Evolutionary conservation across 2,888 invertebrate genomes (phyloP).

Genomic region (Pinctada fucata): DNA sequence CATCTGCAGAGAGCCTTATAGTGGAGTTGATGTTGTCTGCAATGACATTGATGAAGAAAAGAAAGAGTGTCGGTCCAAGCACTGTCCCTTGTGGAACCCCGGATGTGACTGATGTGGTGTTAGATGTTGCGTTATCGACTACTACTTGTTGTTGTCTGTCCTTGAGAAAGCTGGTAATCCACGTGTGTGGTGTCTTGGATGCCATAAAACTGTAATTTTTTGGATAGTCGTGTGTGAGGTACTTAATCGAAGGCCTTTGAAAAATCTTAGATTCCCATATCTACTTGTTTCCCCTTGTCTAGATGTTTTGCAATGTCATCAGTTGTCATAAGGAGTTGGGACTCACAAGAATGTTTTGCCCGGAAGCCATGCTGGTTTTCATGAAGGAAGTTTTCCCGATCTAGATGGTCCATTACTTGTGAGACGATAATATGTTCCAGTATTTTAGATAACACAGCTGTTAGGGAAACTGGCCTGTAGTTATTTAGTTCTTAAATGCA

Average conservation of each 20-base stretch:
- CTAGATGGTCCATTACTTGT: slow-evolving; percentile 38
- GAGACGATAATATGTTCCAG: slow-evolving; percentile 39
- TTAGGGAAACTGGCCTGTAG: slow-evolving; percentile 31
- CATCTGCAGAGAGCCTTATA: slow-evolving; percentile 12
- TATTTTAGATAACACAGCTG: slow-evolving; percentile 38
- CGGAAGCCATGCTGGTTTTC: slow-evolving; percentile 38
- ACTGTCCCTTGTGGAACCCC: slow-evolving; percentile 14
- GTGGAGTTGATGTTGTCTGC: slow-evolving; percentile 7
- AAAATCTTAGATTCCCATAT: slow-evolving; percentile 36
- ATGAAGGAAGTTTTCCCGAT: slow-evolving; percentile 31
- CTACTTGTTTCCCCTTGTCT: slow-evolving; percentile 32
- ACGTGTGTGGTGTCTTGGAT: slow-evolving; percentile 4
- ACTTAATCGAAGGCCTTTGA: slow-evolving; percentile 19
- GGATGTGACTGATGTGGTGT: background rate
- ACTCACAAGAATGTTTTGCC: slow-evolving; percentile 21
- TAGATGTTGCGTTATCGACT: slow-evolving; percentile 2
- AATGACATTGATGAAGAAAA: slow-evolving; percentile 11
- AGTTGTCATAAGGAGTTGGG: slow-evolving; percentile 45
- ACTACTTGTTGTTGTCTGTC: slow-evolving; percentile 7
- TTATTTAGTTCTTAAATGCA: slow-evolving; percentile 26
- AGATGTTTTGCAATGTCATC: slow-evolving; percentile 32
- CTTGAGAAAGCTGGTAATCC: background rate
- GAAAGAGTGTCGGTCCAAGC: slow-evolving; percentile 18
- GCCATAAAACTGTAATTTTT: slow-evolving; percentile 2
- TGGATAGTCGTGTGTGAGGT: slow-evolving; percentile 4